A percentile compares a stretch with the other conserved stretches of the same genome.
These are phyloP conservation scores for Nettapus auritus DNA, from an alignment of 2,113 vertebrate species.

Conservation along the genomic window DNA sequence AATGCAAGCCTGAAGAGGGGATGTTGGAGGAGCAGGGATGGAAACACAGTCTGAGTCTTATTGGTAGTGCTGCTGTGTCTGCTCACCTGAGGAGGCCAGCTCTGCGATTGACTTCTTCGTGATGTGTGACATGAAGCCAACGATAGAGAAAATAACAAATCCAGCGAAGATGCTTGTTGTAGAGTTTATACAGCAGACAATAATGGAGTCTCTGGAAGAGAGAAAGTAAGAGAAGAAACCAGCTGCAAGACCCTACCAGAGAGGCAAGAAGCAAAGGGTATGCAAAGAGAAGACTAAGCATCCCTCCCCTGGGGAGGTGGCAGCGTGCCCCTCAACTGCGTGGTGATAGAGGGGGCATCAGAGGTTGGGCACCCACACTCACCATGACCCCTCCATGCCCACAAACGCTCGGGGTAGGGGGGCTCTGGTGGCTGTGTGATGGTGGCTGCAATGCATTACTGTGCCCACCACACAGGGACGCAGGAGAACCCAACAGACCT, in stretches of 20 bases:
- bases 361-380: not conserved
- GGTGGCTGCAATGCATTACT: not conserved
- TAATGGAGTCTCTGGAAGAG: conserved; percentile 85
- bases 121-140: conserved; percentile 92
- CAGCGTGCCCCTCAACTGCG: not conserved
- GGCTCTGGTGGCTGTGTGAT: not conserved
- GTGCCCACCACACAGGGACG: rapidly evolving
- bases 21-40: not conserved
- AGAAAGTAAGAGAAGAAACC: not conserved
- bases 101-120: conserved; percentile 89
- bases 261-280: not conserved
- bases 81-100: conserved; percentile 87
- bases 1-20: not conserved
- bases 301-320: rapidly evolving
- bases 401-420: rapidly evolving
- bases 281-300: not conserved
- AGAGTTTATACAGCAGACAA: conserved; percentile 91
- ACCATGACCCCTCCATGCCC: not conserved
- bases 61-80: not conserved
- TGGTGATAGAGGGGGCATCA: rapidly evolving
- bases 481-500: conserved; percentile 70
- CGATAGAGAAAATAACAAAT: conserved; percentile 92
- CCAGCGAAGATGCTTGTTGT: conserved; percentile 91
- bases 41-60: not conserved
- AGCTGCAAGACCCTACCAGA: not conserved